A percentile compares a stretch with the other conserved stretches of the same genome.
These are phyloP conservation scores for Odocoileus hemionus DNA, from an alignment of 2,113 vertebrate species.

Conservation along the genomic window DNA sequence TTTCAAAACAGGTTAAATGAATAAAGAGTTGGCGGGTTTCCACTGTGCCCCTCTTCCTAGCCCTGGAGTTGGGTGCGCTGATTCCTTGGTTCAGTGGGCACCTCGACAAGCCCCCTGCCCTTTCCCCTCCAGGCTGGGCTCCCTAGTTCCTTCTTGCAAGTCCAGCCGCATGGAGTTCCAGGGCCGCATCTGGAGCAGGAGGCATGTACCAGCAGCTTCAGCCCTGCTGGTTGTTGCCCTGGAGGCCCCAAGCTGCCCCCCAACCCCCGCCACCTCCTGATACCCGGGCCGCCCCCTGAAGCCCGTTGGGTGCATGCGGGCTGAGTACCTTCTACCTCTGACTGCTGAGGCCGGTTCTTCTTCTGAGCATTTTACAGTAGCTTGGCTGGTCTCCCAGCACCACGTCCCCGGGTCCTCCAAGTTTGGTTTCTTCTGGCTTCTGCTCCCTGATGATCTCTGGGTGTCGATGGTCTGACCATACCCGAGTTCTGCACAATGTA, in stretches of 20 bases:
- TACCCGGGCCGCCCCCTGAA: fast-evolving
- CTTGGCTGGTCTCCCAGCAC: fast-evolving
- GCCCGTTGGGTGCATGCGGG: fast-evolving
- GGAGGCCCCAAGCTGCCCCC: too few species aligned
- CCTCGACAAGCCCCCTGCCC: neutral
- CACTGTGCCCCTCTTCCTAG: fast-evolving
- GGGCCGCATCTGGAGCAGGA: fast-evolving
- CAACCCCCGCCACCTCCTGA: neutral
- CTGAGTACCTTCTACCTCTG: fast-evolving
- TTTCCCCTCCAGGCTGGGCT: too few species aligned
- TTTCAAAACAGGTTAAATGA: neutral
- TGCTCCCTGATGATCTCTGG: neutral
- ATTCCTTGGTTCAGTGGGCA: fast-evolving
- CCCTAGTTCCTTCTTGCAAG: neutral
- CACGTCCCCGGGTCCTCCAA: neutral
- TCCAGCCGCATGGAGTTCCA: fast-evolving
- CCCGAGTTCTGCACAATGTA: fast-evolving
- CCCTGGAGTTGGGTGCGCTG: neutral
- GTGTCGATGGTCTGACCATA: neutral
- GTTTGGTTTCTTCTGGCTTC: too few species aligned
- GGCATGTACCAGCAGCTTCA: fast-evolving
- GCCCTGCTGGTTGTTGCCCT: fast-evolving
- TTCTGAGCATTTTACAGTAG: neutral
- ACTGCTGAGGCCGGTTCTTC: fast-evolving
- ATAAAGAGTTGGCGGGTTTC: neutral